A percentile compares a stretch with the other conserved stretches of the same genome.
Evolutionary conservation across 2,113 vertebrate genomes (phyloP).

Genomic region (Oncorhynchus kisutch): DNA sequence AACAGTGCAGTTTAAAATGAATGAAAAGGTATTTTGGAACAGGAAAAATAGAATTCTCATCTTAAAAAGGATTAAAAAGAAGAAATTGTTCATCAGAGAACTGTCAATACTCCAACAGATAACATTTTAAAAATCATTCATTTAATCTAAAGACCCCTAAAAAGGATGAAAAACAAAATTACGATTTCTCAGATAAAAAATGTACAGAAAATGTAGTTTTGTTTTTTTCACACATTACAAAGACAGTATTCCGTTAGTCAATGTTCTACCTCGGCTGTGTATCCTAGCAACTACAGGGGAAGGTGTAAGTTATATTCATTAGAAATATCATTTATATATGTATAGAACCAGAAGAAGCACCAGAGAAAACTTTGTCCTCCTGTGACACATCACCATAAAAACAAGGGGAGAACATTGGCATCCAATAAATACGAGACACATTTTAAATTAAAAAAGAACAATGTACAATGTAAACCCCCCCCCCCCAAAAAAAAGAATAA

Average conservation of each 20-base stretch:
- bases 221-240: constrained; percentile 40
- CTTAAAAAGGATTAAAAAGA: constrained; percentile 46
- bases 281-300: constrained; percentile 69
- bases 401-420: constrained; percentile 61
- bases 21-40: constrained; percentile 76
- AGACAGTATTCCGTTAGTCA: constrained; percentile 68
- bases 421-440: constrained; percentile 78
- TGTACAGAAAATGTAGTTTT: too few species aligned
- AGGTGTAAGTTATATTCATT: constrained; percentile 68
- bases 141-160: constrained; percentile 66
- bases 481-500: constrained; percentile 29
- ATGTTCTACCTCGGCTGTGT: constrained; percentile 65
- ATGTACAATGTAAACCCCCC: constrained; percentile 56
- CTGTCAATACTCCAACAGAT: constrained; percentile 63
- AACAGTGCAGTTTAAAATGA: constrained; percentile 84
- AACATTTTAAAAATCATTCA: constrained; percentile 26
- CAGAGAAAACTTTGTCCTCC: constrained; percentile 57
- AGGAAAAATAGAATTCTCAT: constrained; percentile 76
- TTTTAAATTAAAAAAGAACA: constrained; percentile 59
- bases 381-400: constrained; percentile 54
- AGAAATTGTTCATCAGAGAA: constrained; percentile 57
- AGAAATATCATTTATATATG: constrained; percentile 59
- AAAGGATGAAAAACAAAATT: constrained; percentile 47
- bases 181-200: constrained; percentile 41
- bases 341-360: constrained; percentile 58